Base-by-base conservation (phyloP, 2,797 vertebrate genomes). In the Crocodylus rhombifer region DNA sequence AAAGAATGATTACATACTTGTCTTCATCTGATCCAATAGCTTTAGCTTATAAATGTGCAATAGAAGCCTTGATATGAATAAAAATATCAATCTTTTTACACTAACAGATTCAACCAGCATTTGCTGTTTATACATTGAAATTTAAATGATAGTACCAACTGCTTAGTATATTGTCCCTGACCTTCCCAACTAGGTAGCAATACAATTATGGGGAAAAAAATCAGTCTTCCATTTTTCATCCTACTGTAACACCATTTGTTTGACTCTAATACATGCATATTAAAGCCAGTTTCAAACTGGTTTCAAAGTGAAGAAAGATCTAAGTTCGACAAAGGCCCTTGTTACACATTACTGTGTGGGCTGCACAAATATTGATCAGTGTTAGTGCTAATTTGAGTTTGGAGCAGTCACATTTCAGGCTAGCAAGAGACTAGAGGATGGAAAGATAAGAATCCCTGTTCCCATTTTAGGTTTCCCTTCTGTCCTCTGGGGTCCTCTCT, bases 221-320 rank as follows among this genome's bases (percentile, higher is more conserved):
- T 93, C 28, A 77, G 82, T 71, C 5, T 81, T 74, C 9, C 3
- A 5, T 12, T 56, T 84, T 7, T 84, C 79, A 20, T 76, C 7
- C 67, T 58, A 4, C 1, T 25, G 17, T n/a, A 2, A 81, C n/a
- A 80, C 58, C 7, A 69, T 51, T 86, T 79, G 18, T 92, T 92
- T 90, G 58, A 74, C 61, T 95, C n/a, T 23, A 80, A 79, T 15
- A 78, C 25, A 63, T 82, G 80, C 86, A 82, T 91, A 76, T 87
- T 87, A 91, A 95, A 91, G 21, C 78, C 78, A 95, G 78, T 4
- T 21, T 86, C 69, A 87, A 7, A 4, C 42, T 87, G 92, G 42
- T 81, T 92, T 92, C 83, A 2, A 80, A 91, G 78, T 80, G 82
- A 82, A 90, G 73, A 91, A 91, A 93, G 58, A 84, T 82, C 73